Conservation (phyloP, 2,797 vertebrate species). For the Rhinichthys osculus region DNA sequence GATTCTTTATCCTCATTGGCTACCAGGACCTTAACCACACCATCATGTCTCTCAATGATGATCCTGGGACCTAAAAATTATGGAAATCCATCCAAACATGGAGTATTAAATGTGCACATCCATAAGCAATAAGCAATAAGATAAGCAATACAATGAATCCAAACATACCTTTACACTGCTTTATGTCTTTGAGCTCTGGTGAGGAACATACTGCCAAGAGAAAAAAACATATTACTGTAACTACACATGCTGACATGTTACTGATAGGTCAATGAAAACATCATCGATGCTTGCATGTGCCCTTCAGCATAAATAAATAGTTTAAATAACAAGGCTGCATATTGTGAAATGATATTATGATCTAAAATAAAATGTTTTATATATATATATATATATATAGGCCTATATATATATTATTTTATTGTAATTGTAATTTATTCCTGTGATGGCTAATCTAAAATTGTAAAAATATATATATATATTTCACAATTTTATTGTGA, state of each 20-base stretch:
- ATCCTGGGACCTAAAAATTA: constrained; percentile 67
- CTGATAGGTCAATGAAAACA: neutral
- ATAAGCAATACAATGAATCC: neutral
- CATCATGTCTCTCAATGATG: constrained; percentile 18
- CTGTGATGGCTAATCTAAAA: neutral
- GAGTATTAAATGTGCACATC: too few species aligned
- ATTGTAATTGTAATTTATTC: neutral
- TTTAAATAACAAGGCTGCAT: neutral
- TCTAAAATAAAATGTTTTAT: too few species aligned
- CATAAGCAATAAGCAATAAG: too few species aligned
- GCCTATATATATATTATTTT: too few species aligned
- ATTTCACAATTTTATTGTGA: neutral
- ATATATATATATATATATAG: too few species aligned
- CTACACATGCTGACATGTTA: neutral
- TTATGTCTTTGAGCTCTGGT: neutral
- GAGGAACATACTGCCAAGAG: constrained; percentile 26
- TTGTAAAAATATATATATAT: too few species aligned
- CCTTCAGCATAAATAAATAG: neutral
- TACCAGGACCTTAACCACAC: constrained; percentile 66
- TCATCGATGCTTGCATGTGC: neutral
- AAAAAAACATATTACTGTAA: neutral
- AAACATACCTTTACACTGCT: constrained; percentile 35
- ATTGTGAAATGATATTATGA: neutral
- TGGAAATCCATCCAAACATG: neutral
- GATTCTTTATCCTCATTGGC: neutral